Evolutionary conservation across 1,140 invertebrate genomes (phyloP).

Genomic region (Aphidius ervi): DNA sequence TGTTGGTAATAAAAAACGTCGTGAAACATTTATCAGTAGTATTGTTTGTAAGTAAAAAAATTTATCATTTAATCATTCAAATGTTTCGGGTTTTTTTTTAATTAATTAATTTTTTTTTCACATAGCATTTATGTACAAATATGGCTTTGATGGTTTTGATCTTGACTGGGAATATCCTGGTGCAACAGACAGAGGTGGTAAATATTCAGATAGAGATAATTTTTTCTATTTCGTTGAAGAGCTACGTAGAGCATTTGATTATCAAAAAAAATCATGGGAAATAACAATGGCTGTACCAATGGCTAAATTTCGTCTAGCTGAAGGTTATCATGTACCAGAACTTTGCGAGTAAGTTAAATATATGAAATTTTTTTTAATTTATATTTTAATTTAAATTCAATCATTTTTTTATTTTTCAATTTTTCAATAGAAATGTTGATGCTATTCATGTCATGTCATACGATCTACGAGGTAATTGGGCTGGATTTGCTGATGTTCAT

Average conservation of each 20-base stretch:
- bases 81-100: no score
- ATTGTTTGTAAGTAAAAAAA: conserved; percentile 61
- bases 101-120: no score
- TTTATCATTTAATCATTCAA: conserved; percentile 3
- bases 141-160: conserved; percentile 78
- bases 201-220: conserved; percentile 75
- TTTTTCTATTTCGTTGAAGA: conserved; percentile 83
- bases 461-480: conserved; percentile 89
- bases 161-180: conserved; percentile 86
- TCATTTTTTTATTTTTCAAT: conserved; percentile 5
- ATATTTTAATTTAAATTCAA: background rate
- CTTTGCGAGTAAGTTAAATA: conserved; percentile 69
- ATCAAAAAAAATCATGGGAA: conserved; percentile 72
- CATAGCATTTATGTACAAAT: conserved; percentile 69
- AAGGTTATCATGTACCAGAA: conserved; percentile 85
- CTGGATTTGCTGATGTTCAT: conserved; percentile 81
- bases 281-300: conserved; percentile 83
- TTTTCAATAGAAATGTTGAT: conserved; percentile 59
- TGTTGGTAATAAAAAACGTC: conserved; percentile 63
- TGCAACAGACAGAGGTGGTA: conserved; percentile 78
- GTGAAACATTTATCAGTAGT: conserved; percentile 71
- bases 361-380: background rate
- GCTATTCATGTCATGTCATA: conserved; percentile 89
- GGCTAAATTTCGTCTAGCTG: conserved; percentile 77
- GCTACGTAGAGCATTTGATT: conserved; percentile 71